A percentile compares a stretch with the other conserved stretches of the same genome.
These are phyloP conservation scores for Carlito syrichta DNA, from an alignment of 2,113 vertebrate species.

Conservation along the genomic window DNA sequence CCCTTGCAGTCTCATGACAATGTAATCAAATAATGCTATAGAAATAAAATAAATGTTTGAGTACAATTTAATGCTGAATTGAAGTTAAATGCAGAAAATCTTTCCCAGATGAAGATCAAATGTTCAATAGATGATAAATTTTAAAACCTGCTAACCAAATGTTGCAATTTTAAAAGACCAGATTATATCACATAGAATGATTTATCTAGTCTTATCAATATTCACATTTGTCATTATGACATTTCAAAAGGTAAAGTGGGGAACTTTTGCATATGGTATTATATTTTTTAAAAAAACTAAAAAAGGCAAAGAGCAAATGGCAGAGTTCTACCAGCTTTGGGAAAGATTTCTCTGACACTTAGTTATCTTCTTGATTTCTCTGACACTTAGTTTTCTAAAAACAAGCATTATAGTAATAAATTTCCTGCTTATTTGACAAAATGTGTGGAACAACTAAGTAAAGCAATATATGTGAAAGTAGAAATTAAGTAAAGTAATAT, in stretches of 20 bases:
- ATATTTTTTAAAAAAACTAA: neutral
- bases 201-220: neutral
- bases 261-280: neutral
- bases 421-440: neutral
- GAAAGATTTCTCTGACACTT: neutral
- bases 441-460: neutral
- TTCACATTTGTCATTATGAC: neutral
- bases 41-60: neutral
- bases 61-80: neutral
- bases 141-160: neutral
- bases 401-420: neutral
- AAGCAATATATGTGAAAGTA: neutral
- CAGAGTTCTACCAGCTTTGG: neutral
- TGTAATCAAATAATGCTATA: neutral
- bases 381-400: neutral
- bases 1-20: neutral
- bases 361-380: neutral
- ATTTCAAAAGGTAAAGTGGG: neutral
- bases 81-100: neutral
- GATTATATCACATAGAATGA: neutral
- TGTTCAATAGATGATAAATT: neutral
- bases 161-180: neutral
- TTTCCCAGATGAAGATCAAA: neutral
- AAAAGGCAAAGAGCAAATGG: neutral
- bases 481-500: too few relatives aligned